Conservation (phyloP, 2,797 vertebrate species). For the Numenius phaeopus region DNA sequence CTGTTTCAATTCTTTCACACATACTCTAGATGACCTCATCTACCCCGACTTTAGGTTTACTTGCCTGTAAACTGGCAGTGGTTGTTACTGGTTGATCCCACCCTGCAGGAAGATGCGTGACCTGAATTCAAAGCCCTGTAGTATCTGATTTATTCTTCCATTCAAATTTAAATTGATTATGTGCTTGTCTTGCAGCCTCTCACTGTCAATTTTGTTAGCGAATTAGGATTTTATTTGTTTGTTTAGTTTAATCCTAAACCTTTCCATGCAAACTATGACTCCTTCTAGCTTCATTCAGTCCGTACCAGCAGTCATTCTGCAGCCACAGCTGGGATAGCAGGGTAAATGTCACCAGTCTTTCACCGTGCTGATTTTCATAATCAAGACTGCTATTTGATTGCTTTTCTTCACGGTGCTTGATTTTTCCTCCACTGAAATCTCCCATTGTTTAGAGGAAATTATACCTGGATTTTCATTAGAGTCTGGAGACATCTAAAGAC, state of each 20-base stretch:
- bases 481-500: not conserved
- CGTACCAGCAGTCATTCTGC: not conserved
- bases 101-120: not conserved
- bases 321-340: not conserved
- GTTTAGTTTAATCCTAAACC: not conserved
- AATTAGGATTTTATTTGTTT: slow-evolving; percentile 1
- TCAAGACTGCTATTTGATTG: not conserved
- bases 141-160: not conserved
- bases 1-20: not conserved
- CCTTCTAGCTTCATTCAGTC: not conserved
- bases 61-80: not conserved
- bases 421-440: not conserved
- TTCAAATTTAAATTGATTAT: slow-evolving; percentile 44
- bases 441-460: not conserved
- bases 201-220: not conserved
- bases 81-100: not conserved
- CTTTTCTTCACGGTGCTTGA: not conserved
- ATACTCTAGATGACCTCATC: not conserved
- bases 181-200: slow-evolving; percentile 10
- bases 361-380: not conserved
- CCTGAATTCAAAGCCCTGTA: slow-evolving; percentile 9
- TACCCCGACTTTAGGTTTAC: not conserved
- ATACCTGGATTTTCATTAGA: slow-evolving; percentile 21
- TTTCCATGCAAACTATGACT: not conserved
- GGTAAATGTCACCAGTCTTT: not conserved